Conservation (phyloP, 2,797 vertebrate species). For the Threskiornis aethiopicus region DNA sequence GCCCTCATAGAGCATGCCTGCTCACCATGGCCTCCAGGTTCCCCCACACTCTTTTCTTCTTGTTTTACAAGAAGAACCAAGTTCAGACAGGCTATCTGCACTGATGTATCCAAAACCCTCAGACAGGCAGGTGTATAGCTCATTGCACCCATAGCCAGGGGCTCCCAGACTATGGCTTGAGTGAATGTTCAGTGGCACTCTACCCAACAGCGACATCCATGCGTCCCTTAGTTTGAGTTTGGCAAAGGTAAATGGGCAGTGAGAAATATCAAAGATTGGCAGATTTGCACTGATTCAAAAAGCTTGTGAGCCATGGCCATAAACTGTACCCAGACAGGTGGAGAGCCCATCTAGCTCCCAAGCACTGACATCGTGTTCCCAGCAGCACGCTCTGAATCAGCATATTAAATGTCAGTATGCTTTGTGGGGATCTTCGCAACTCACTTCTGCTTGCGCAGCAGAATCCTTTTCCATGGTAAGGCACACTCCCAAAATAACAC, state of each 20-base stretch:
- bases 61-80: neutral
- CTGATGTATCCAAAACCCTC: neutral
- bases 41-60: neutral
- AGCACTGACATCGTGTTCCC: fast-evolving
- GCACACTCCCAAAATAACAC: neutral
- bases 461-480: neutral
- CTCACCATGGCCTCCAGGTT: neutral
- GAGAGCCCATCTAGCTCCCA: neutral
- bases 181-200: neutral
- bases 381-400: neutral
- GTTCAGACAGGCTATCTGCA: neutral
- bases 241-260: neutral
- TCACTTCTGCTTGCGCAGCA: neutral
- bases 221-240: neutral
- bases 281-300: neutral
- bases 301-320: neutral
- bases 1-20: neutral
- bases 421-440: neutral
- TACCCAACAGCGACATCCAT: neutral
- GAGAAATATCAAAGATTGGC: neutral
- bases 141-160: neutral
- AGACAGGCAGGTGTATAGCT: neutral
- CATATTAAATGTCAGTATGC: neutral
- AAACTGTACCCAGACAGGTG: neutral
- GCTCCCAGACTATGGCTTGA: neutral